phyloP scores from a whole-genome alignment of 2,888 invertebrate species.

The Arge pagana region DNA sequence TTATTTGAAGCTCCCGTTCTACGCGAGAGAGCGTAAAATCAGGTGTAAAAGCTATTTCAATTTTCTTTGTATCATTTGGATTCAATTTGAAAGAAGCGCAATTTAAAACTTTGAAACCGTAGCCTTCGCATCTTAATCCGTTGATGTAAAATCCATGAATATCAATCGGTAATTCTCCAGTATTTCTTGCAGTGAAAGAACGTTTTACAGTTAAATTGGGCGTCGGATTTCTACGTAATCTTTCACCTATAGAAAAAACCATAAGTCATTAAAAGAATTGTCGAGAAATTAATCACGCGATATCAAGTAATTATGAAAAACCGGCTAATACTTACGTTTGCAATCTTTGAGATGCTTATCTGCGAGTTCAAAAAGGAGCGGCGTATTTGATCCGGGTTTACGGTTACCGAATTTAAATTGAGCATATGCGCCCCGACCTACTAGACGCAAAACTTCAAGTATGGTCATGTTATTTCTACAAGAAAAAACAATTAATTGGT shows the following conservation, averaged over 20 bases:
- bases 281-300: constrained; percentile 14
- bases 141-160: constrained; percentile 71
- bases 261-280: not conserved
- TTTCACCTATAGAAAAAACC: constrained; percentile 33
- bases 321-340: constrained; percentile 58
- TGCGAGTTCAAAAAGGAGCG: constrained; percentile 81
- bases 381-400: constrained; percentile 75
- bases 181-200: constrained; percentile 84
- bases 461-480: constrained; percentile 91
- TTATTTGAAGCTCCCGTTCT: constrained; percentile 66
- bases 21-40: constrained; percentile 83
- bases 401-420: constrained; percentile 87
- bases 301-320: not conserved
- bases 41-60: constrained; percentile 87
- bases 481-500: no score
- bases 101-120: constrained; percentile 78
- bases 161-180: constrained; percentile 85
- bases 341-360: constrained; percentile 68
- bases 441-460: constrained; percentile 81
- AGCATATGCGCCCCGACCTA: constrained; percentile 83
- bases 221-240: constrained; percentile 53
- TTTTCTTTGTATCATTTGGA: constrained; percentile 74
- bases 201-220: constrained; percentile 77
- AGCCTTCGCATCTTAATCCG: constrained; percentile 73
- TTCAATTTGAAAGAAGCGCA: constrained; percentile 73